Base-by-base conservation (phyloP, 2,113 vertebrate species). In the Chaetops frenatus region DNA sequence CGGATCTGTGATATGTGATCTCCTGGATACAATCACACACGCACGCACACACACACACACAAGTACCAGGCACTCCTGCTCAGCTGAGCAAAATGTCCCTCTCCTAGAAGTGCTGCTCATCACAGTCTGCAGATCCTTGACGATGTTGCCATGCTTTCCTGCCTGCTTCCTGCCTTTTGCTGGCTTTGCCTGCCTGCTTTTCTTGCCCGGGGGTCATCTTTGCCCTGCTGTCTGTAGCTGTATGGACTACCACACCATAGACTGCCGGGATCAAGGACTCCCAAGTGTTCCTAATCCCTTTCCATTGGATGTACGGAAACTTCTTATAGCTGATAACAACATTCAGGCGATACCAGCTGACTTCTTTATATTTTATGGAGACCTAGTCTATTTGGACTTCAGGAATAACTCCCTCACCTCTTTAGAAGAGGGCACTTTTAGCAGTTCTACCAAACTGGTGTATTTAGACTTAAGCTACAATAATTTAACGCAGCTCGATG, bases 401-500 rank as follows among this genome's bases (percentile, higher is more conserved):
- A 98, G 99, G 95, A 99, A 99, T 97, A 99, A 99, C 97, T 98
- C 99, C 13, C 98, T 99, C 57, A 98, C 98, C 82, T 96, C 97
- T 73, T 98, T 99, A 94, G 98, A 99, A 94, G 98, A 98, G 40
- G 99, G 99, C 80, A 99, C 99, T 29, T 99, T 99, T 90, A 98
- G 98, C 97, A 99, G 98, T 79, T 99, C 99, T 11, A 98, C 98
- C 96, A 98, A 99, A 95, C 98, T 99, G 92, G 98, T 99, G 73
- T 99, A 99, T 92, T 97, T 99, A 53, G 99, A 99, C 96, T 97
- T 99, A 82, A 99, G 99, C 95, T 98, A 99, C 98, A 99, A 99
- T 91, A 99, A 99, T 95, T 97, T 99, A 97, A 99, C 98, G 5
- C 98, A 98, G 97, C 99, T 99, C 88, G 98, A 98, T 5, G 98